Evolutionary conservation across 37 sponge, comb jelly and placozoan genomes (phyloP).

Genomic region (Aphrocallistes beatrix): DNA sequence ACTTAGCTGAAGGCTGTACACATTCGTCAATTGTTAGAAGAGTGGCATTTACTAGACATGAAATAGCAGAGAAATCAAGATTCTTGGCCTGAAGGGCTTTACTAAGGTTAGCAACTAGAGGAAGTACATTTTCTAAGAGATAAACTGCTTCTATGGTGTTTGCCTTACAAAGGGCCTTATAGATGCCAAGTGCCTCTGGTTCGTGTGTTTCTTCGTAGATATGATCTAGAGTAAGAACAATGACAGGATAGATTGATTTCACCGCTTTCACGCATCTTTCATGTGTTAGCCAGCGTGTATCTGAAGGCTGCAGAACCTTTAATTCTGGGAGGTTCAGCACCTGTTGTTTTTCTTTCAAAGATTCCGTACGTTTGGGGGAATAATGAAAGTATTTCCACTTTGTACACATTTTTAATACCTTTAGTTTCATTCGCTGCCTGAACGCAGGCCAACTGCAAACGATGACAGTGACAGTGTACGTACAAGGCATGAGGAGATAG

Average conservation of each 20-base stretch:
- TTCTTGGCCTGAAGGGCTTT: not conserved
- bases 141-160: slow-evolving; percentile 22
- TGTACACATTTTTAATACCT: slow-evolving; percentile 36
- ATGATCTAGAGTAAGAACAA: slow-evolving; percentile 14
- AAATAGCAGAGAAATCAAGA: slow-evolving; percentile 40
- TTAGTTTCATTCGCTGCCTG: slow-evolving; percentile 46
- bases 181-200: not conserved
- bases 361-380: slow-evolving; percentile 35
- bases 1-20: slow-evolving; percentile 38
- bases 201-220: not conserved
- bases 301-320: slow-evolving; percentile 45
- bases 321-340: slow-evolving; percentile 42
- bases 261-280: slow-evolving; percentile 52
- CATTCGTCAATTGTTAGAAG: slow-evolving; percentile 52
- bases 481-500: not conserved
- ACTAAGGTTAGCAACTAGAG: not conserved
- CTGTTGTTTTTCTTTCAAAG: slow-evolving; percentile 33
- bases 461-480: not conserved
- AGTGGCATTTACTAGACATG: slow-evolving; percentile 40
- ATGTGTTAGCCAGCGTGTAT: slow-evolving; percentile 50
- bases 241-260: slow-evolving; percentile 36
- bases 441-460: slow-evolving; percentile 53
- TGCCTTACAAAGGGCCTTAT: not conserved
- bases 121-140: not conserved
- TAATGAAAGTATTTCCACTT: slow-evolving; percentile 38